These are phyloP conservation scores for Pangasius macronema DNA, from an alignment of 2,797 vertebrate species.

Conservation along the genomic window DNA sequence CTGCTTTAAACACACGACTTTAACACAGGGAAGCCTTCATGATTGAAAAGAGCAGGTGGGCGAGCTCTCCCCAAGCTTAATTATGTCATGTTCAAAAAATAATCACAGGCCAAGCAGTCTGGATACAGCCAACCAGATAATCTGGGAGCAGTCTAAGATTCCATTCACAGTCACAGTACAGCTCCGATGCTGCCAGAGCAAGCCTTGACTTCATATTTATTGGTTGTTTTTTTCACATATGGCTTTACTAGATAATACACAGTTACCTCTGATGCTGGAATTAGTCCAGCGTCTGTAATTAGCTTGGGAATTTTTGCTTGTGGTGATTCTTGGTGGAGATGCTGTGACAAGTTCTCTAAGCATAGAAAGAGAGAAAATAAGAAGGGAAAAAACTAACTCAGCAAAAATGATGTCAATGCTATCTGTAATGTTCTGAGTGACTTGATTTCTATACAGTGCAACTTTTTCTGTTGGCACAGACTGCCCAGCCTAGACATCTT, in stretches of 20 bases:
- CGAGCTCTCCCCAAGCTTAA: slow-evolving; percentile 3
- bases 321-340: slow-evolving; percentile 48
- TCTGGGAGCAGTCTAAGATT: slow-evolving; percentile 2
- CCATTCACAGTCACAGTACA: background rate
- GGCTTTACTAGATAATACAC: slow-evolving; percentile 46
- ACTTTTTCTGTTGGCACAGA: background rate
- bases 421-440: background rate
- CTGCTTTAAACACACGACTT: slow-evolving; percentile 29
- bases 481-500: background rate
- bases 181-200: slow-evolving; percentile 8
- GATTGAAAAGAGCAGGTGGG: slow-evolving; percentile 72
- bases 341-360: slow-evolving; percentile 46
- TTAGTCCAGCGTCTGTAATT: slow-evolving; percentile 58
- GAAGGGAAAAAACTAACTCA: background rate
- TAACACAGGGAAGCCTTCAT: slow-evolving; percentile 46
- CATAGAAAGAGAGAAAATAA: background rate
- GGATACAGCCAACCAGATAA: slow-evolving; percentile 4
- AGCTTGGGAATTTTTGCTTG: slow-evolving; percentile 58
- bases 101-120: slow-evolving; percentile 35
- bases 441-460: background rate
- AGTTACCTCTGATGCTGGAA: slow-evolving; percentile 51
- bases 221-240: background rate
- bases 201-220: background rate
- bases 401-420: background rate
- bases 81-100: slow-evolving; percentile 55